Evolutionary conservation across 2,888 invertebrate species (phyloP).

Genomic region (Leptodirus hochenwartii): DNA sequence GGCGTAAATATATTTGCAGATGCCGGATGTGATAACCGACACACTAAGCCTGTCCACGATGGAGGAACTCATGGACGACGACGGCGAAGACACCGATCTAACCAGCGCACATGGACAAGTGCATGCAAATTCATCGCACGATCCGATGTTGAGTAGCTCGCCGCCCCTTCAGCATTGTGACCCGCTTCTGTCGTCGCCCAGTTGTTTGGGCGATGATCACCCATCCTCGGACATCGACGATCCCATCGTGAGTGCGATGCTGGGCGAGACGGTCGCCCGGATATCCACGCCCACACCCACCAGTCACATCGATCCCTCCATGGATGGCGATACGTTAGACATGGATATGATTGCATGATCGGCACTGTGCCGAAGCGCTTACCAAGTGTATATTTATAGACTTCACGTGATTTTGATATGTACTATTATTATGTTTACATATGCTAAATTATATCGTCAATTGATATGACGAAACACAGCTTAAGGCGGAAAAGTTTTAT

Average conservation of each 20-base stretch:
- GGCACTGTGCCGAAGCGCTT: no score
- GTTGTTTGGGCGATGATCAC: constrained; percentile 29
- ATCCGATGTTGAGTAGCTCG: constrained; percentile 30
- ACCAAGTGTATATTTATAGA: no score
- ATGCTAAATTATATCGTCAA: no score
- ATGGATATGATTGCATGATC: constrained; percentile 36
- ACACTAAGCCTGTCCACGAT: constrained; percentile 39
- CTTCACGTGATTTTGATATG: no score
- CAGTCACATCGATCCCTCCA: constrained; percentile 21
- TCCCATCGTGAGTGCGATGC: constrained; percentile 1
- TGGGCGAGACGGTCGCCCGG: neutral
- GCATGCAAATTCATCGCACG: no score
- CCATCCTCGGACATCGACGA: constrained; percentile 24
- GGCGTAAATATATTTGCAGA: constrained; percentile 25
- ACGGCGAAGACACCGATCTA: no score
- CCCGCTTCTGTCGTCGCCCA: constrained; percentile 41
- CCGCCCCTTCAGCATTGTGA: constrained; percentile 37
- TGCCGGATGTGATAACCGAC: constrained; percentile 38
- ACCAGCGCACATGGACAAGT: constrained; percentile 23
- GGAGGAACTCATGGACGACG: constrained; percentile 38
- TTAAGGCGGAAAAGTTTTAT: no score
- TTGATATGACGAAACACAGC: no score
- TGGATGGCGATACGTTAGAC: constrained; percentile 33
- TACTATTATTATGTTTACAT: no score
- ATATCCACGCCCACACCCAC: constrained; percentile 15